Evolutionary conservation across 1,140 invertebrate genomes (phyloP), one percentile per base, ranked within the genome.

Genomic region (Solenopsis invicta): DNA sequence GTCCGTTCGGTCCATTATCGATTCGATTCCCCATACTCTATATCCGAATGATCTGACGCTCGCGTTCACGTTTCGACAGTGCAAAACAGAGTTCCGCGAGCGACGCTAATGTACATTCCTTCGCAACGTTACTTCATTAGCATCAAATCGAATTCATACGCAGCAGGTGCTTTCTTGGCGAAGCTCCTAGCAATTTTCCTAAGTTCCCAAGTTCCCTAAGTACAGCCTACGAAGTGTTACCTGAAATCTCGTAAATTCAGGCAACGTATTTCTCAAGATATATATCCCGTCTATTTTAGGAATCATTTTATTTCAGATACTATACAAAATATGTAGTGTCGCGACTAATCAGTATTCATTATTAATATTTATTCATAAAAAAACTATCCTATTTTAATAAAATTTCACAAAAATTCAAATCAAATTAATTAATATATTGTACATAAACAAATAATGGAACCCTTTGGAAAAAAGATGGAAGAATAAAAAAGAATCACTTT

Each of bases 71-170:
- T 24, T 59, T 82, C 41, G 66, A 56, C 13, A 71, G 16, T 18
- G 62, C 29, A 56, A 82, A 67, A 48, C 52, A 61, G 77, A 69
- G 54, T 61, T 64, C 24, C 77, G 64, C 54, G 62, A 71, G 64
- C 13, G 29, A 29, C 12, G 45, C 16, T 88, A 87, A 87, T 87
- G 69, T 52, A 78, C 66, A 18, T 41, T 3, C 41, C 41, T 34
- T 66, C 29, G 50, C 18, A 71, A 45, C 86, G 13, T 71, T 86
- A 52, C 87, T 88, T 88, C 86, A 71, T 88, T 88, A 88, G 52
- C 71, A 34, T 76, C 59, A 88, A 88, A 88, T 88, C 77, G 71
- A 88, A 88, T 88, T 50, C 86, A 88, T 87, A 88, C 86, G 77
- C 62, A 84, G 86, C 77, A 87, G 86, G 77, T 88, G 86, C 69